Conservation (phyloP, 1,140 invertebrate species). For the Cydia amplana region DNA sequence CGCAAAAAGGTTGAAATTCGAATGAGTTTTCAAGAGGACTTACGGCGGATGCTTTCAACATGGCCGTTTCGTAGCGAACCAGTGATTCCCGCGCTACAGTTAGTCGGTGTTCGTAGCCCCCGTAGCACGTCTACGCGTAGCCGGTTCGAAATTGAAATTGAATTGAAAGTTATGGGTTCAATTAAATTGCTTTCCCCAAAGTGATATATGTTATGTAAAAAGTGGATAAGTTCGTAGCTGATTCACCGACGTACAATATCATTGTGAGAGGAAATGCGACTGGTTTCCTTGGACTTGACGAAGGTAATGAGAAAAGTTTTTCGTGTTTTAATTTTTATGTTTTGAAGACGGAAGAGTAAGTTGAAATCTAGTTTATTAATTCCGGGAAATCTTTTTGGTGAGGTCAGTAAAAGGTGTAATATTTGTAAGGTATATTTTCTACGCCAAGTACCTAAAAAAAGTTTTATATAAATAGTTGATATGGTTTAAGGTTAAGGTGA, state of each 20-base stretch:
- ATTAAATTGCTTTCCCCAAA: constrained; percentile 47
- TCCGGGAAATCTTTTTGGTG: background rate
- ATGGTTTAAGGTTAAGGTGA: too few species aligned
- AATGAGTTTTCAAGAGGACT: background rate
- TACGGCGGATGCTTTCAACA: constrained; percentile 45
- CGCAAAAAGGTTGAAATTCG: background rate
- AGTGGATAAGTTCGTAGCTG: constrained; percentile 73
- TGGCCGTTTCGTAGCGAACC: constrained; percentile 49
- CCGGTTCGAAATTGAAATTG: constrained; percentile 3
- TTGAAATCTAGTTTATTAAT: background rate
- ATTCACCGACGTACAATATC: constrained; percentile 72
- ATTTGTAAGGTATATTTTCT: too few species aligned
- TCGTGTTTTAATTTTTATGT: background rate
- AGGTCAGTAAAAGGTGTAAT: too few species aligned
- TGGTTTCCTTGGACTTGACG: constrained; percentile 62
- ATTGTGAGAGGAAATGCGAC: constrained; percentile 72
- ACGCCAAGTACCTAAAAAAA: too few species aligned
- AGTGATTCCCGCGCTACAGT: constrained; percentile 41
- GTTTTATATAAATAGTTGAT: too few species aligned
- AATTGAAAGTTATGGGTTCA: constrained; percentile 36
- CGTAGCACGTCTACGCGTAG: constrained; percentile 64
- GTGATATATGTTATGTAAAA: constrained; percentile 72
- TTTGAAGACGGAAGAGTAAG: background rate
- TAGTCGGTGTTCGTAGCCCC: constrained; percentile 47
- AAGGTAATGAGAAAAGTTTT: constrained; percentile 52